Evolutionary conservation across 2,888 invertebrate species (phyloP), one percentile per base, ranked within the genome.

Genomic region (Bombylius discolor): DNA sequence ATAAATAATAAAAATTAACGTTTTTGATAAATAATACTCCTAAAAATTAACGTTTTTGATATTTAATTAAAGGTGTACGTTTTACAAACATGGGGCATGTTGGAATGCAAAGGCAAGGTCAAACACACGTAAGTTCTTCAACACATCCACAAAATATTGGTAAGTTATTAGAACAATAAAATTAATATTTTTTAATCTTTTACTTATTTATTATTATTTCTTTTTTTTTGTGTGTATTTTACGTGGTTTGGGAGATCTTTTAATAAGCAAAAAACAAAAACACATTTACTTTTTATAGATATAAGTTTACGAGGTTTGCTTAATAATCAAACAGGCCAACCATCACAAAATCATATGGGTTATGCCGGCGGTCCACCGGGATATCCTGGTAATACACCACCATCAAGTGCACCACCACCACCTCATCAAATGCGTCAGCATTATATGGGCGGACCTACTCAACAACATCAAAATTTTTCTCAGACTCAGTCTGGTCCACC

Each of bases 131-230:
- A 67, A 80, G 81, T 64, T 81, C 81, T 68, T 81, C 81, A 63
- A 81, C 81, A 66, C 81, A 81, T 69, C 81, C 81, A 62, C 81
- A 81, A 69, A 81, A 80, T 64, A 75, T 81, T 75, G 80, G 74
- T 72, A 70, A 64, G 66, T 56, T 23, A 23, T 23, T 23, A 23
- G 23, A 23, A 23, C 23, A 23, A 23, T 23, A 23, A 23, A 23
- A 23, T 23, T 51, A 44, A 12, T 39, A 50, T 45, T 34, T 46
- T 49, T 51, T 51, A 14, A 45, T 6, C 32, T 34, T 47, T 48
- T 39, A 47, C 14, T 13, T 14, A 5, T 13, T 44, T 44, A 44
- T n/a, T 13, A 7, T 7, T 47, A 4, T n/a, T 34, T 47, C 1
- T 47, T 47, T 46, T 53, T 13, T 42, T 52, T 36, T 36, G 2